Base-by-base conservation (phyloP, 2,113 vertebrate genomes). In the Oceanites oceanicus region DNA sequence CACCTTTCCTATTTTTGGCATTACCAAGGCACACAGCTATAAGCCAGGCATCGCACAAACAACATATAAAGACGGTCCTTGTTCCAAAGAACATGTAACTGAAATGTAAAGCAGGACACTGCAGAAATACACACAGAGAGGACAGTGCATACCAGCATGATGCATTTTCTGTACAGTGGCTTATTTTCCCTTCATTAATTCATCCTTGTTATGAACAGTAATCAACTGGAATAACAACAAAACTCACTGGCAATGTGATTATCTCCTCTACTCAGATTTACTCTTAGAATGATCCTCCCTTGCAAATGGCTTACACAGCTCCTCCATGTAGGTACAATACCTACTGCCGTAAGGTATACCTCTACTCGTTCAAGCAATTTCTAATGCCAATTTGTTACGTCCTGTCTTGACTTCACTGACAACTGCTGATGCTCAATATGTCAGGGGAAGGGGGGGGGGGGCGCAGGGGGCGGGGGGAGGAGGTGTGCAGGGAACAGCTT, bases 221-320 rank as follows among this genome's bases (percentile, higher is more conserved):
- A 96, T 76, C 83, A 94, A 62, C 36, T 62, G 49, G 50, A 84
- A 92, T 73, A 78, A 95, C 49, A 73, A 84, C 27, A 77, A 88
- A 90, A 77, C 61, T 92, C 63, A 88, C 29, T 40, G 13, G 15
- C 45, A 93, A 80, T 23, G 7, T 47, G 36, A 82, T 63, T 89
- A 61, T 61, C 36, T 74, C 32, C 14, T 87, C 38, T 74, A 32
- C 38, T 65, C 42, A 75, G 44, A 49, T 86, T 36, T 65, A 89
- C 20, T 68, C 55, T 86, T 44, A 63, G 87, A 93, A 44, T 27
- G 0, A 80, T 90, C 23, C 25, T 49, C n/a, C 26, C 49, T 76
- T 90, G 44, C 56, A 93, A 93, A 90, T 1, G 15, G 23, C 29
- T 65, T 44, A 29, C 27, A 42, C 13, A 73, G 67, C 29, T 92